Conservation (phyloP, 2,888 invertebrate genomes). For the Bedellia somnulentella region DNA sequence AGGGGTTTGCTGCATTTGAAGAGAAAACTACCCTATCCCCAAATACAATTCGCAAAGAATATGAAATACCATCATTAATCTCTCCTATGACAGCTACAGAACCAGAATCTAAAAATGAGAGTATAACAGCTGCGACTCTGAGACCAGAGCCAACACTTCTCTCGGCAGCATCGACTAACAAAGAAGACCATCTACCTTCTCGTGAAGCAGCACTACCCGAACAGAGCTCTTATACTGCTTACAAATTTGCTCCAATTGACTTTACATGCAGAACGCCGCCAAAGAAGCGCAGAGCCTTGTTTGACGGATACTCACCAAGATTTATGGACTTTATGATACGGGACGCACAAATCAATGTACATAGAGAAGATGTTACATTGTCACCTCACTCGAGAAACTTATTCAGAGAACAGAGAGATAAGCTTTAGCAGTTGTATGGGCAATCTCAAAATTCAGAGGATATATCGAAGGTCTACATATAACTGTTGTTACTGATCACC, state of each 20-base stretch:
- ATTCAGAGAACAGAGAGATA: slow-evolving; percentile 20
- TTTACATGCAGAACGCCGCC: slow-evolving; percentile 7
- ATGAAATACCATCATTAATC: no score
- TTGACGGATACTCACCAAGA: slow-evolving; percentile 3
- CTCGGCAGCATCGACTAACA: no score
- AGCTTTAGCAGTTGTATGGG: slow-evolving; percentile 14
- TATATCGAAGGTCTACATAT: slow-evolving; percentile 24
- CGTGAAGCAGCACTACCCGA: no score
- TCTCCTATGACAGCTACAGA: no score
- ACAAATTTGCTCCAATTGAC: slow-evolving; percentile 2
- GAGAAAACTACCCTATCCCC: no score
- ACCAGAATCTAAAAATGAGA: no score
- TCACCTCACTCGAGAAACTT: background rate
- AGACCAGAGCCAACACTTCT: no score
- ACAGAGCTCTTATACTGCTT: no score
- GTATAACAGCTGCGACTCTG: no score
- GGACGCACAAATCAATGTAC: background rate
- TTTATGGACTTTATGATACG: background rate
- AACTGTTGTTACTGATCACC: slow-evolving; percentile 19
- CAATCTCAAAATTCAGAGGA: slow-evolving; percentile 9
- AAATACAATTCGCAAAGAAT: no score
- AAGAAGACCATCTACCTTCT: no score
- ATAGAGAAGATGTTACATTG: background rate
- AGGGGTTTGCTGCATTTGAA: slow-evolving; percentile 1
- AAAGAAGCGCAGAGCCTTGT: background rate